A percentile compares a stretch with the other conserved stretches of the same genome.
These are phyloP conservation scores for Brenthis daphne DNA, from an alignment of 2,888 invertebrate genomes.

Conservation along the genomic window DNA sequence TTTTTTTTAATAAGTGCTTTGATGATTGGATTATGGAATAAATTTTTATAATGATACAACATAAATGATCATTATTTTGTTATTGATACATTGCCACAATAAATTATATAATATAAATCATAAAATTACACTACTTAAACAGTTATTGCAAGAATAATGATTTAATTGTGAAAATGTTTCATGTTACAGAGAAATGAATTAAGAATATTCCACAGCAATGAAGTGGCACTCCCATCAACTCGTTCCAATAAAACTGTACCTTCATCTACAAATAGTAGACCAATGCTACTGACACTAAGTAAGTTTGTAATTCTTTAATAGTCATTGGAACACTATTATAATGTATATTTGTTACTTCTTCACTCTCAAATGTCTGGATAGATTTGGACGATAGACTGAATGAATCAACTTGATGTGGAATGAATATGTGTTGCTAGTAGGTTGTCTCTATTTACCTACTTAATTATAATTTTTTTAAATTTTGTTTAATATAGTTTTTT, in stretches of 20 bases:
- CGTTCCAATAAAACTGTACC: constrained; percentile 45
- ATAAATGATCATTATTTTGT: no score
- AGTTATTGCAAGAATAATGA: neutral
- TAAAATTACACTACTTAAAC: no score
- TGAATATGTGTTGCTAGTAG: no score
- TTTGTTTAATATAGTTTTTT: neutral
- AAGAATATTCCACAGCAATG: constrained; percentile 73
- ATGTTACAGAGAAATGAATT: constrained; percentile 69
- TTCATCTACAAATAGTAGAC: constrained; percentile 40
- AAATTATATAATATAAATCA: no score
- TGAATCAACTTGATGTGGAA: no score
- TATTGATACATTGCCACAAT: no score
- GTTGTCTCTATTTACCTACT: no score
- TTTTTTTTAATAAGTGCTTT: no score
- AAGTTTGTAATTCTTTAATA: constrained; percentile 43
- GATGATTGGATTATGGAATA: no score
- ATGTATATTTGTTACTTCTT: neutral
- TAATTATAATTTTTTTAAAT: no score
- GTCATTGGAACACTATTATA: neutral
- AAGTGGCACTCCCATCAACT: constrained; percentile 59
- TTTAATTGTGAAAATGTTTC: neutral
- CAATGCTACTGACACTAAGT: constrained; percentile 63
- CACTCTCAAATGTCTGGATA: no score
- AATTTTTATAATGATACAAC: no score
- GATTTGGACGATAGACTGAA: neutral